Conservation (phyloP, 2,888 invertebrate genomes). For the Callinectes sapidus region DNA sequence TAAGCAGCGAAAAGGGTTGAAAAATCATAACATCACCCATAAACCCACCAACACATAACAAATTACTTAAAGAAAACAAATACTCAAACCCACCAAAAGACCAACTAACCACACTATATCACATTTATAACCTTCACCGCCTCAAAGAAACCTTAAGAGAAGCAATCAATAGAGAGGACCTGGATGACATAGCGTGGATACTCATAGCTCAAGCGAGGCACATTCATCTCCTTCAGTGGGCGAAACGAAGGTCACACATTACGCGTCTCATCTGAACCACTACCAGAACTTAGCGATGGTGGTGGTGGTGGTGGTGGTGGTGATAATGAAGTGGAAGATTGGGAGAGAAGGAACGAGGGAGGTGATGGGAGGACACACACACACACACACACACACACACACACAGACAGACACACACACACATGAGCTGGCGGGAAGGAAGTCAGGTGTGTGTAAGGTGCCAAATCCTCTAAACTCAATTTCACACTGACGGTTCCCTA, state of each 20-base stretch:
- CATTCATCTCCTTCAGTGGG: not conserved
- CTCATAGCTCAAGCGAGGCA: no score
- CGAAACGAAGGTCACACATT: not conserved
- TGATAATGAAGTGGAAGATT: not conserved
- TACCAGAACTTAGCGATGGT: not conserved
- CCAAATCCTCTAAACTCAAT: not conserved
- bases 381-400: conserved; percentile 25
- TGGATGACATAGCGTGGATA: no score
- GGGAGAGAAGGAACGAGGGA: not conserved
- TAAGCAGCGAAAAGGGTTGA: no score
- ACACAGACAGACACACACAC: conserved; percentile 25
- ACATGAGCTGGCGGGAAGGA: not conserved
- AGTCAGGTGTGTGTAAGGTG: not conserved
- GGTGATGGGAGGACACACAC: not conserved
- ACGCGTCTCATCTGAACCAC: not conserved
- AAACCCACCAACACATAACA: no score
- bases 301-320: not conserved
- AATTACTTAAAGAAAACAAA: no score
- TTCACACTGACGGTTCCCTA: not conserved
- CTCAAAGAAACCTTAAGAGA: no score
- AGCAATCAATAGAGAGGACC: no score
- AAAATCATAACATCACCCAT: no score
- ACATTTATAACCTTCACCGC: no score
- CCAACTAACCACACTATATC: no score
- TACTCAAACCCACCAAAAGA: no score